A percentile compares a stretch with the other conserved stretches of the same genome.
These are phyloP conservation scores for Esox lucius DNA, from an alignment of 2,797 vertebrate genomes.

Conservation along the genomic window DNA sequence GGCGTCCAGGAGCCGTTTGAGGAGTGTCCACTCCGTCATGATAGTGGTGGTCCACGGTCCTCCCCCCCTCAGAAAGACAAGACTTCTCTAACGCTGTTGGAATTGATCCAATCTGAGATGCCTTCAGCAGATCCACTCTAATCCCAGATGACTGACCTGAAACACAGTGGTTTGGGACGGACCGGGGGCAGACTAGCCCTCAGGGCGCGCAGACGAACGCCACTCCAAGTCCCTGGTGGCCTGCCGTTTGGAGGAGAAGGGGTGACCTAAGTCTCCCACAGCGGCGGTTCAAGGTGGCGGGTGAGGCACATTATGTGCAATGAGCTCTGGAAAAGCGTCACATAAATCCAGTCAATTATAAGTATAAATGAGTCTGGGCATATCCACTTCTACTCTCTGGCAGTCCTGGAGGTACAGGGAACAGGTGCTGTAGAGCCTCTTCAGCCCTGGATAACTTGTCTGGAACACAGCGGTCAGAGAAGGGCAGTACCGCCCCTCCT, in stretches of 20 bases:
- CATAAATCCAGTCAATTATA: not conserved
- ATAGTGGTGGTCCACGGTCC: constrained; percentile 35
- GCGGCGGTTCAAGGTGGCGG: not conserved
- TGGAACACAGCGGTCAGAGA: not conserved
- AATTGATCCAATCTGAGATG: constrained; percentile 46
- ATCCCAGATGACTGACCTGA: not conserved
- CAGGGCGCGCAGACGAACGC: not conserved
- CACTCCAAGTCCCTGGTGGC: not conserved
- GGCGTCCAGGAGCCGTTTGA: constrained; percentile 92
- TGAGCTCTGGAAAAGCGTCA: not conserved
- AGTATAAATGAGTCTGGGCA: not conserved
- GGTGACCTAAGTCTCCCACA: not conserved
- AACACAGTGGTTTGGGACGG: not conserved
- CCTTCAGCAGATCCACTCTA: not conserved
- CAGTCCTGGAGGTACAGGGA: not conserved
- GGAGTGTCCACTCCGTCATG: constrained; percentile 91
- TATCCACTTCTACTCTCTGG: not conserved
- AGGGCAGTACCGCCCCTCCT: not conserved
- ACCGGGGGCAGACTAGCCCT: too few species aligned
- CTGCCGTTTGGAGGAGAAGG: not conserved
- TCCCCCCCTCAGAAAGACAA: constrained; percentile 38
- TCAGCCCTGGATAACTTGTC: not conserved
- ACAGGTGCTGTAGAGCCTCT: not conserved
- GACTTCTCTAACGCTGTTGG: constrained; percentile 39
- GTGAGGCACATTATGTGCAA: too few species aligned